Evolutionary conservation across 2,113 vertebrate genomes (phyloP), one percentile per base, ranked within the genome.

Genomic region (Misgurnus mizolepis): DNA sequence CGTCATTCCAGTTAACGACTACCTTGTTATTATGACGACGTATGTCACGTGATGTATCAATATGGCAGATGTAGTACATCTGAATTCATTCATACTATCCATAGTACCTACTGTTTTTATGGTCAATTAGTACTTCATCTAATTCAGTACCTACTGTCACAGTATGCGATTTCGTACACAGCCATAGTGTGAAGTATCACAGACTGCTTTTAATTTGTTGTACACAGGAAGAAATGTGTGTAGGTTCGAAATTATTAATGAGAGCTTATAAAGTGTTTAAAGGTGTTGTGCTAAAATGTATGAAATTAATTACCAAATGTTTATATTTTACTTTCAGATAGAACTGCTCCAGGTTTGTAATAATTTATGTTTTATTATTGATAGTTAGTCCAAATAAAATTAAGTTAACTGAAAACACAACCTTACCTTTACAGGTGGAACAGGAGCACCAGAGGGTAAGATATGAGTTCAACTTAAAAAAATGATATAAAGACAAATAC

Each of bases 371-470:
- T 47, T 11, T 12, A 15, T 14, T 53, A 53, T 53, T 14, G 50
- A 14, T 58, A 6, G 55, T 58, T n/a, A n/a, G 55, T 22, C 22
- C 22, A 22, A 22, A 22, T 22, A 22, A 22, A 22, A 22, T 22
- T 22, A 12, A 12, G 11, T 53, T 12, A 53, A 3, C 4, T 55
- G 10, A 17, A 17, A 17, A 17, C 53, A 55, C 55, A 58, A 7
- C n/a, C 55, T 58, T 18, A n/a, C 12, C 74, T 81, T 85, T 66
- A 55, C 56, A 88, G 82, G 64, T 82, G 79, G 82, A 73, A 83
- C 84, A 55, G 80, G 68, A 81, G 76, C 61, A 34, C 71, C 67
- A 62, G 82, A 85, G 17, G 69, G 78, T 86, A 76, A 87, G 71
- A 62, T 67, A 68, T 61, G 56, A 4, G 22, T 70, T 5, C n/a